Conservation (phyloP, 2,113 vertebrate genomes). For the Brienomyrus longianalis region DNA sequence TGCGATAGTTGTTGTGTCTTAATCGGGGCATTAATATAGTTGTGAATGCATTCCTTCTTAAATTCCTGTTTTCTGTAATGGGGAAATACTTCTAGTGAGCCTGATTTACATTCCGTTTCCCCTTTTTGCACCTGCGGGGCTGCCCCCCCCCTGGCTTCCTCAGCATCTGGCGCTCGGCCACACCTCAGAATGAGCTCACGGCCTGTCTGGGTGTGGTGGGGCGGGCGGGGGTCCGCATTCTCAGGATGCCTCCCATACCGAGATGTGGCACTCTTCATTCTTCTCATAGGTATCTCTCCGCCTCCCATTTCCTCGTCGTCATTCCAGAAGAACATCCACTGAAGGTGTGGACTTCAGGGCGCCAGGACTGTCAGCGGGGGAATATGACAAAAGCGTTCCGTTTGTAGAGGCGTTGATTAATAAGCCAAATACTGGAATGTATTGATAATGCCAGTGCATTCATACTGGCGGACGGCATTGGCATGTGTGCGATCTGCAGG, state of each 20-base stretch:
- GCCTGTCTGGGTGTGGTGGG: background rate
- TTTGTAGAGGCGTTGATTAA: background rate
- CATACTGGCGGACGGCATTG: background rate
- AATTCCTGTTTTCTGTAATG: background rate
- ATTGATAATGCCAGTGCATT: background rate
- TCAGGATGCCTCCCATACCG: slow-evolving; percentile 24
- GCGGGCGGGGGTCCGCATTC: slow-evolving; percentile 34
- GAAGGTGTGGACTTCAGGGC: background rate
- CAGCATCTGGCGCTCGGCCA: background rate
- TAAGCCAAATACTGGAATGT: background rate
- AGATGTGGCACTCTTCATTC: slow-evolving; percentile 13
- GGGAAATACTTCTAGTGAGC: background rate
- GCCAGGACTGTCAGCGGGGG: background rate
- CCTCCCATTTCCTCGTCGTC: background rate
- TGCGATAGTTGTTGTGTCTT: background rate
- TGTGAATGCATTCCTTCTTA: background rate
- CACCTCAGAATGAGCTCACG: background rate
- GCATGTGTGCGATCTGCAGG: background rate
- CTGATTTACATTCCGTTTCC: background rate
- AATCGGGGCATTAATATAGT: background rate
- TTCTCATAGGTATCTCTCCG: background rate
- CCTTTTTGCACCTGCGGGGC: background rate
- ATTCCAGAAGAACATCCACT: background rate
- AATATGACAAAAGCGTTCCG: background rate
- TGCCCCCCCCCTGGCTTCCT: background rate